Base-by-base conservation (phyloP, 2,113 vertebrate genomes). In the Conger conger region DNA sequence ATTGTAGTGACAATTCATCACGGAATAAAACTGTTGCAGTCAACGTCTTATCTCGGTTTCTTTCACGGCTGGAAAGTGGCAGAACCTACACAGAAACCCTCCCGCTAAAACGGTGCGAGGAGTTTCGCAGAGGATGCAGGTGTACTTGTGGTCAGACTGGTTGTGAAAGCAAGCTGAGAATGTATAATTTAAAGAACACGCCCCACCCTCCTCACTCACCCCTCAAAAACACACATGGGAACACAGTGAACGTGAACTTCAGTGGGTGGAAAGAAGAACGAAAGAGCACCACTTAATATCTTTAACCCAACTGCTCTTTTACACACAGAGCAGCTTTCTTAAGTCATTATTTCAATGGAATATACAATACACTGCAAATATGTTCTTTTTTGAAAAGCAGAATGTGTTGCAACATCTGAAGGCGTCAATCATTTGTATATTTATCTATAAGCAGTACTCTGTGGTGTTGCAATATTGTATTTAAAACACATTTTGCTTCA, bases 101-200 rank as follows among this genome's bases (percentile, higher is more conserved):
- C 85, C 84, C 53, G 81, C 84, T 88, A 82, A 45, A 87, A 85
- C 83, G 87, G n/a, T 87, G 81, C 87, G 83, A 53, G 83, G 76
- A 85, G 87, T 88, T 88, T 91, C 85, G 83, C 60, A 87, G 81
- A 88, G 87, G 88, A 88, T 87, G 87, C 88, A 91, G 90, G 89
- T 91, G 90, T 85, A 86, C 90, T 87, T 89, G 86, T 86, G 88
- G 86, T 87, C 78, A 50, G 80, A 78, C 84, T 63, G 35, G 84
- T 84, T 82, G 86, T 80, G 84, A 83, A 82, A 85, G 54, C 30
- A 57, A 85, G 83, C 79, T 82, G 85, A 77, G 82, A 73, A 83
- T 83, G 57, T 86, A 63, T 82, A 78, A 86, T 77, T 85, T 60
- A 76, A 40, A 82, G 78, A 23, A 73, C 83, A 80, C 37, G 38